phyloP scores from a whole-genome alignment of 2,797 vertebrate species.

The Macropus fuliginosus region DNA sequence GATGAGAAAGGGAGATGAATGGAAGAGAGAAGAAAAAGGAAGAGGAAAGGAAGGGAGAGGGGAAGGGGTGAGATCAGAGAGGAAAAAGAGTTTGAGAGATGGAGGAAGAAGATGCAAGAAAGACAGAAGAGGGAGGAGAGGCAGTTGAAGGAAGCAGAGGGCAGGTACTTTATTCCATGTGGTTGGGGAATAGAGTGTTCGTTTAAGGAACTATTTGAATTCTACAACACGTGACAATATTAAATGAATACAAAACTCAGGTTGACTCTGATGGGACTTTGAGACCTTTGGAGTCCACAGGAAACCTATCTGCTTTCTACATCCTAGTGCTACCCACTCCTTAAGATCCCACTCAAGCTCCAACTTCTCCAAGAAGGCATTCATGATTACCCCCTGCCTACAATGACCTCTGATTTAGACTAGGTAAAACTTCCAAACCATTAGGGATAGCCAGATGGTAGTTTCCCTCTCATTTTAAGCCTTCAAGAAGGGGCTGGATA shows the following conservation, averaged over 20 bases:
- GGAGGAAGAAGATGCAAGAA: not conserved
- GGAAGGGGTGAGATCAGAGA: not conserved
- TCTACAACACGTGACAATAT: not conserved
- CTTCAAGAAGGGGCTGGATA: not conserved
- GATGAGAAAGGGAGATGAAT: not conserved
- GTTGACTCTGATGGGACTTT: not conserved
- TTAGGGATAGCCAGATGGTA: not conserved
- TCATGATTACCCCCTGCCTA: not conserved
- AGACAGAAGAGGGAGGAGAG: not conserved
- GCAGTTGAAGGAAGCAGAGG: not conserved
- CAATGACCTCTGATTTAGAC: not conserved
- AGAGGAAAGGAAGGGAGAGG: not conserved
- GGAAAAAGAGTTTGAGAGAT: not conserved
- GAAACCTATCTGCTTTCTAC: not conserved
- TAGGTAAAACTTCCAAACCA: not conserved
- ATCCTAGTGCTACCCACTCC: conserved; percentile 29
- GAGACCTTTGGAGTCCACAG: not conserved
- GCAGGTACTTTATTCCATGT: not conserved
- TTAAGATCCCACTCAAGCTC: not conserved
- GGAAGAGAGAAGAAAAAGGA: not conserved
- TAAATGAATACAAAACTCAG: not conserved
- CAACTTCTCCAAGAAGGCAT: not conserved
- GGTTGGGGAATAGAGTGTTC: not conserved
- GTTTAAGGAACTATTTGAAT: not conserved
- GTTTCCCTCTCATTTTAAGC: not conserved